These are phyloP conservation scores for Monoplex corrugatus DNA, from an alignment of 2,888 invertebrate genomes.

Conservation along the genomic window DNA sequence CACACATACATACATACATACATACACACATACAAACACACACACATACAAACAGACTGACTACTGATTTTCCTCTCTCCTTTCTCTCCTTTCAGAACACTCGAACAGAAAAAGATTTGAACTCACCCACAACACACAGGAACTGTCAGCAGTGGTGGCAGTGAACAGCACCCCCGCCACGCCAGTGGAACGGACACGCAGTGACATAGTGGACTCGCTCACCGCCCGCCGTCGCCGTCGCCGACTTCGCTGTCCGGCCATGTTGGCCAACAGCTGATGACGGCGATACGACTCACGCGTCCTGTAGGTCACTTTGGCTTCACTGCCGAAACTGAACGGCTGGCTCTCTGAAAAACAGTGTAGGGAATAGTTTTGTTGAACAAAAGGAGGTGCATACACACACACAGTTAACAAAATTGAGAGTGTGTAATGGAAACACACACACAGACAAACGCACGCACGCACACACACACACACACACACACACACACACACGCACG, in stretches of 20 bases:
- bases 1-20: neutral
- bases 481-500: constrained; percentile 1
- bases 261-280: constrained; percentile 87
- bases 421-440: too few relatives aligned
- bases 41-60: neutral
- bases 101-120: neutral
- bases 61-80: neutral
- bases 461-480: constrained; percentile 21
- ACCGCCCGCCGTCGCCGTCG: constrained; percentile 53
- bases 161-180: constrained; percentile 91
- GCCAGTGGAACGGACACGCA: constrained; percentile 91
- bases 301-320: constrained; percentile 89
- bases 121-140: constrained; percentile 84
- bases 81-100: neutral
- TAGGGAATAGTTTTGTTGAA: too few relatives aligned
- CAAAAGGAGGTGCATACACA: too few relatives aligned
- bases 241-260: constrained; percentile 52
- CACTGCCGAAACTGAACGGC: constrained; percentile 90
- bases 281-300: constrained; percentile 90
- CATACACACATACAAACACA: neutral
- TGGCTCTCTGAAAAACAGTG: constrained; percentile 85
- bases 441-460: neutral
- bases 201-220: constrained; percentile 87
- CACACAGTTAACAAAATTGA: too few relatives aligned
- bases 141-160: constrained; percentile 93